Base-by-base conservation (phyloP, 1,140 invertebrate species). In the Drosophila guanche region DNA sequence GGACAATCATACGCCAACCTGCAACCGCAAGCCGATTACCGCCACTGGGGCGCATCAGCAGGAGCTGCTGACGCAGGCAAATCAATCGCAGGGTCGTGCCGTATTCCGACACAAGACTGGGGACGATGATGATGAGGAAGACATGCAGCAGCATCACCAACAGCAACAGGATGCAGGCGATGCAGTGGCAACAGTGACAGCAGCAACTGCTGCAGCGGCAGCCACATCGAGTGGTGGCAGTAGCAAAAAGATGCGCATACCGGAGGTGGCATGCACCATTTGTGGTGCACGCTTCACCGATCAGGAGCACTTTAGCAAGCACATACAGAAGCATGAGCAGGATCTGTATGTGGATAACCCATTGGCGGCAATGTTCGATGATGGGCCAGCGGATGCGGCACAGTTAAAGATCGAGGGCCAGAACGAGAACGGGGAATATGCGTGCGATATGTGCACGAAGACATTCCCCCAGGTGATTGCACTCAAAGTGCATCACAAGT, bases 401-500 rank as follows among this genome's bases (percentile, higher is more conserved):
- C 89, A 91, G 51, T 91, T 90, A 48, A 88, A 90, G 73, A 70
- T 91, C 52, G 85, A 90, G 51, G 79, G 81, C 5, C 85, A 91
- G 53, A 90, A 90, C 33, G 90, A 91, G 63, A 91, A 91, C 29
- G 90, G 90, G 59, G 89, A 90, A 59, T 91, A 89, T 25, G 90
- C 89, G 43, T 91, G 91, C 72, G 91, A 91, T 76, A 67, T 91
- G 53, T 91, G 91, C 63, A 68, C 90, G 5, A 91, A 91, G 79
- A 90, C 86, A 54, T 91, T 91, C 63, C 77, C 90, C 33, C 89
- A 89, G 76, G 80, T 91, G 76, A 91, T 90, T 61, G 91, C 91
- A 60, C 79, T 91, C 63, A 91, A 91, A 78, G 91, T 91, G 74
- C 91, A 91, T 90, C 90, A 90, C 76, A 91, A 91, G 77, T 91